phyloP scores from a whole-genome alignment of 2,797 vertebrate species.

The Falco peregrinus region DNA sequence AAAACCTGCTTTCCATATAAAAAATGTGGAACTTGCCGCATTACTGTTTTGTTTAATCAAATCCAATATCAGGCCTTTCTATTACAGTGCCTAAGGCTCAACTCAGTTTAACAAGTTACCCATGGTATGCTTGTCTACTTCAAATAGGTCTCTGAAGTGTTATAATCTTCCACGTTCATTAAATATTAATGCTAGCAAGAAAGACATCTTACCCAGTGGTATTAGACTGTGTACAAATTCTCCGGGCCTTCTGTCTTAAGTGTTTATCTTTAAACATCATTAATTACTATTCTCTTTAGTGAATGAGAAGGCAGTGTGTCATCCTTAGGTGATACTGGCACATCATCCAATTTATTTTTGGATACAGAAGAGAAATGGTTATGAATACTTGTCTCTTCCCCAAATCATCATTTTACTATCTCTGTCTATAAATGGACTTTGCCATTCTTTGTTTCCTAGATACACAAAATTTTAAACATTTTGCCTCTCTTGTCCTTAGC shows the following conservation, averaged over 20 bases:
- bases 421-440: not conserved
- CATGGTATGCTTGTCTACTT: not conserved
- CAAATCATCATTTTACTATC: not conserved
- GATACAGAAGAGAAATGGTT: not conserved
- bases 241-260: not conserved
- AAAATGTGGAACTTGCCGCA: not conserved
- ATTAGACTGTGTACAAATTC: not conserved
- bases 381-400: not conserved
- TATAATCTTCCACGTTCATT: not conserved
- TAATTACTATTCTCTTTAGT: not conserved
- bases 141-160: conserved; percentile 8
- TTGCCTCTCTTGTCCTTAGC: not conserved
- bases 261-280: not conserved
- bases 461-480: not conserved
- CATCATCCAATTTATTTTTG: not conserved
- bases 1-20: not conserved
- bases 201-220: not conserved
- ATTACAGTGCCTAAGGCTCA: not conserved
- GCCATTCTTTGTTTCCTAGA: not conserved
- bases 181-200: conserved; percentile 1
- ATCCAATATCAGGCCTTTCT: not conserved
- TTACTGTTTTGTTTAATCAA: not conserved
- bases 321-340: not conserved
- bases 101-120: not conserved
- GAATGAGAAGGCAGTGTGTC: not conserved